Conservation (phyloP, 2,113 vertebrate species). For the zebrafish (Danio rerio) region GRCz12tu NC_133200.1:39937501-39938000, state of each 20-base stretch:
- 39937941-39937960: constrained; percentile 69
- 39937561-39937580: no score
- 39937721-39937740: neutral
- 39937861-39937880: constrained; percentile 83
- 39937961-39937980: no score
- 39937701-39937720: constrained; percentile 21
- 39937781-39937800: constrained; percentile 28
- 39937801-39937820: constrained; percentile 85
- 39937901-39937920: constrained; percentile 73
- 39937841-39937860: constrained; percentile 78
- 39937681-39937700: neutral
- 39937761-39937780: neutral
- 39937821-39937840: constrained; percentile 75
- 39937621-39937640: neutral
- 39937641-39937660: neutral
- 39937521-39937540: no score
- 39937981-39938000: no score
- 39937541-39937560: no score
- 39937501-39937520: no score
- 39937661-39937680: neutral
- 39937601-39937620: no score
- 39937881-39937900: constrained; percentile 85
- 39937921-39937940: constrained; percentile 75
- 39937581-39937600: no score
- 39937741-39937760: neutral